Percentiles rank a stretch among this genome's conserved stretches.
Conservation (phyloP, 2,888 invertebrate genomes). For the Adineta ricciae region DNA sequence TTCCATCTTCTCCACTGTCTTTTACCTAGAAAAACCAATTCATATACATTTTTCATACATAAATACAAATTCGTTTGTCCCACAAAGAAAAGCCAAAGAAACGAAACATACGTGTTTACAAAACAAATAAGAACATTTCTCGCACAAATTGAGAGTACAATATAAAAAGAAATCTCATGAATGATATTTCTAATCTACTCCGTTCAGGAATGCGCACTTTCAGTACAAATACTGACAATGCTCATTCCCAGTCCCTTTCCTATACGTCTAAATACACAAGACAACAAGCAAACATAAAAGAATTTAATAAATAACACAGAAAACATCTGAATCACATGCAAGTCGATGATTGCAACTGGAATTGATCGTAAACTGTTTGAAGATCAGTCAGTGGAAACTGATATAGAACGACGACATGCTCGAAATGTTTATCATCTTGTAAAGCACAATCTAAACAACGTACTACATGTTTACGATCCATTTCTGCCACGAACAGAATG, state of each 20-base stretch:
- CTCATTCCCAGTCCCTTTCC: too few relatives aligned
- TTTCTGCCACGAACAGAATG: conserved; percentile 85
- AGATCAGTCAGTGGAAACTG: conserved; percentile 28
- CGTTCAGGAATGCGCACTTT: background rate
- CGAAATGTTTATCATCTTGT: conserved; percentile 25
- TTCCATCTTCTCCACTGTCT: too few relatives aligned
- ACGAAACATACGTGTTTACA: background rate
- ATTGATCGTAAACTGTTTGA: conserved; percentile 28
- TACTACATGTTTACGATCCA: conserved; percentile 55
- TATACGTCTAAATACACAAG: background rate
- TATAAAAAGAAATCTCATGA: background rate
- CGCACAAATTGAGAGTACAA: background rate
- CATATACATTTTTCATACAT: too few relatives aligned
- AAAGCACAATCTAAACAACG: conserved; percentile 30
- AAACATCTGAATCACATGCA: background rate
- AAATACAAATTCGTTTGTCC: too few relatives aligned
- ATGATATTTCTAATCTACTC: background rate
- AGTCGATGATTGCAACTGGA: conserved; percentile 21
- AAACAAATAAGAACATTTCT: background rate
- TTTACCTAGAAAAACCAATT: too few relatives aligned
- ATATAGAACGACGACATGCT: conserved; percentile 32
- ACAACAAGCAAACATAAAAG: background rate
- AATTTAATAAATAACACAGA: conserved; percentile 1
- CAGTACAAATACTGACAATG: background rate
- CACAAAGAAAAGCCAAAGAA: background rate